Conservation (phyloP, 2,113 vertebrate species). For the Neodontobutis hainanensis region DNA sequence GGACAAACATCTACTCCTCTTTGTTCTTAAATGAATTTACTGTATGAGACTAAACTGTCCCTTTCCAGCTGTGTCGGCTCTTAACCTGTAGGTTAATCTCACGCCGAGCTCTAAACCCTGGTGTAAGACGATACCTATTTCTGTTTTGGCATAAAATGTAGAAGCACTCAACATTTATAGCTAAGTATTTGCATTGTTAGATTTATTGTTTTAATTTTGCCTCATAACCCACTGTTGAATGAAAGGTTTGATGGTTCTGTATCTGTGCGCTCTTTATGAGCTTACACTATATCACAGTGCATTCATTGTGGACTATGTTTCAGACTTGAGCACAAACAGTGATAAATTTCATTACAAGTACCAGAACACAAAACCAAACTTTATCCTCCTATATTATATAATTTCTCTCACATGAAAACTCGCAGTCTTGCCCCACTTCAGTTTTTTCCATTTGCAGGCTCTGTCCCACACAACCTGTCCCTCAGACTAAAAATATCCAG, state of each 20-base stretch:
- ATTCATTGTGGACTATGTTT: not conserved
- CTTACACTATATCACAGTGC: not conserved
- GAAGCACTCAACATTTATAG: constrained; percentile 5
- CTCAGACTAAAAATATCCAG: constrained; percentile 26
- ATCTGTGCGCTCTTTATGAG: not conserved
- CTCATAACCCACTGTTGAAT: not conserved
- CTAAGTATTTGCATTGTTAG: not conserved
- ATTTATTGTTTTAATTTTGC: constrained; percentile 1
- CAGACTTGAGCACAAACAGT: not conserved
- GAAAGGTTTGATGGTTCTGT: not conserved
- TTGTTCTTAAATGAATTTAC: constrained; percentile 14
- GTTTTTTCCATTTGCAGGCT: constrained; percentile 24
- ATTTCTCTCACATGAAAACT: not conserved
- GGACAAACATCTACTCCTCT: not conserved
- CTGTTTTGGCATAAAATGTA: constrained; percentile 2
- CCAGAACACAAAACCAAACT: not conserved
- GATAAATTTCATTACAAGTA: constrained; percentile 3
- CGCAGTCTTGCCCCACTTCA: not conserved
- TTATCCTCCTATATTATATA: not conserved
- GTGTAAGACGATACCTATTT: constrained; percentile 1
- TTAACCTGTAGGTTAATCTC: constrained; percentile 35
- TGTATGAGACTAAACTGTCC: constrained; percentile 11
- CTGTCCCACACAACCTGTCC: constrained; percentile 15
- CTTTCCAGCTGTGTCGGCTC: constrained; percentile 26
- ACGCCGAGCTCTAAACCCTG: constrained; percentile 1